Evolutionary conservation across 2,888 invertebrate species (phyloP).

Genomic region (Drosophila seclusa): DNA sequence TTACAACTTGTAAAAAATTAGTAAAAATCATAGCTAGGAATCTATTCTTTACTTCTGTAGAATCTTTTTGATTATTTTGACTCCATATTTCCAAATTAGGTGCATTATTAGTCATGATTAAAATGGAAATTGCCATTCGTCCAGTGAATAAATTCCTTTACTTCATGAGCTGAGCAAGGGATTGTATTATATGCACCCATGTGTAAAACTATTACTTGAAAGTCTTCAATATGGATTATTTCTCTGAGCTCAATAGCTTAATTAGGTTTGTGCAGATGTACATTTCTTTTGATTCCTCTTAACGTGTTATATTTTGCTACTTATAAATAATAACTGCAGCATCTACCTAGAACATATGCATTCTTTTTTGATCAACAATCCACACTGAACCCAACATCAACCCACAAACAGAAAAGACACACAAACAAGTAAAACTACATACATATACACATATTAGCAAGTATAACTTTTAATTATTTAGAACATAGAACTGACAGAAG

Average conservation of each 20-base stretch:
- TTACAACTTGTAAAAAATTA: neutral
- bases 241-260: neutral
- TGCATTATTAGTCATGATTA: neutral
- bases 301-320: conserved; percentile 5
- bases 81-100: neutral
- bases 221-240: neutral
- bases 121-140: neutral
- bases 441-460: neutral
- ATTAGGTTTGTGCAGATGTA: conserved; percentile 12
- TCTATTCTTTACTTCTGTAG: neutral
- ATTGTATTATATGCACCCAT: neutral
- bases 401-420: conserved; percentile 31
- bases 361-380: conserved; percentile 19
- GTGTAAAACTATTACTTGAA: neutral
- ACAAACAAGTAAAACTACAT: conserved; percentile 1
- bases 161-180: neutral
- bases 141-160: neutral
- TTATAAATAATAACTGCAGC: conserved; percentile 26
- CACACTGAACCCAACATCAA: conserved; percentile 39
- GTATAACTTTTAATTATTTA: conserved; percentile 3
- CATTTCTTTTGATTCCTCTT: conserved; percentile 8
- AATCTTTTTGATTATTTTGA: neutral
- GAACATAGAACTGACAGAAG: conserved; percentile 5
- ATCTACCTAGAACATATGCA: conserved; percentile 18
- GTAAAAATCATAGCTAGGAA: neutral